Percentiles rank a stretch among this genome's conserved stretches.
Conservation (phyloP, 2,113 vertebrate species). For the Myotis yumanensis region DNA sequence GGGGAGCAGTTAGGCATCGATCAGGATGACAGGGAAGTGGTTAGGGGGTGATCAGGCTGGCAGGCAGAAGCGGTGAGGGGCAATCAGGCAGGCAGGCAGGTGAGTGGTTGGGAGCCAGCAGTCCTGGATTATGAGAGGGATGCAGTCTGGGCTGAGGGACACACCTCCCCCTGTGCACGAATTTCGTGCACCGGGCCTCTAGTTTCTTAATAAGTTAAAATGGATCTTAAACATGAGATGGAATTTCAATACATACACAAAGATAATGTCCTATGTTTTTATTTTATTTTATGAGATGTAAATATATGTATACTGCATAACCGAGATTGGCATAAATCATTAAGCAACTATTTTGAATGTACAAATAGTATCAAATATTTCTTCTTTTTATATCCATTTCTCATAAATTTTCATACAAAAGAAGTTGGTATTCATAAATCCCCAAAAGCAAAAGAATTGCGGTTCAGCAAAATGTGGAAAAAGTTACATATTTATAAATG, state of each 20-base stretch:
- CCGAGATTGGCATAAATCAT: not conserved
- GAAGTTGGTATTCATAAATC: slow-evolving; percentile 55
- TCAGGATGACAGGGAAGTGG: no score
- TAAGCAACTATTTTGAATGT: slow-evolving; percentile 33
- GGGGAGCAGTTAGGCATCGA: no score
- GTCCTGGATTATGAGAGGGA: no score
- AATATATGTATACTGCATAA: not conserved
- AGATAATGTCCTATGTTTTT: not conserved
- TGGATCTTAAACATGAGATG: not conserved
- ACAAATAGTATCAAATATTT: not conserved
- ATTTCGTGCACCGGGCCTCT: no score
- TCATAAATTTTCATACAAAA: slow-evolving; percentile 19
- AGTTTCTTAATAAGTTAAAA: not conserved
- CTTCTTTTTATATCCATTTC: not conserved
- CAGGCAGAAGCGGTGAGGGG: no score
- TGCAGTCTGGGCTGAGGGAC: no score
- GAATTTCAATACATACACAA: not conserved
- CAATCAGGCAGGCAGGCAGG: no score
- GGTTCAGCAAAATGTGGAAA: slow-evolving; percentile 45
- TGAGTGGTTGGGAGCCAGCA: no score
- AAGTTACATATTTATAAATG: not conserved
- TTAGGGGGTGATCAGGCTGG: no score
- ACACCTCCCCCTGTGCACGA: no score
- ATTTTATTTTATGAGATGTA: not conserved
- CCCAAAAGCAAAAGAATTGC: not conserved